Evolutionary conservation across 2,888 invertebrate genomes (phyloP).

Genomic region (Himalopsyche anomala): DNA sequence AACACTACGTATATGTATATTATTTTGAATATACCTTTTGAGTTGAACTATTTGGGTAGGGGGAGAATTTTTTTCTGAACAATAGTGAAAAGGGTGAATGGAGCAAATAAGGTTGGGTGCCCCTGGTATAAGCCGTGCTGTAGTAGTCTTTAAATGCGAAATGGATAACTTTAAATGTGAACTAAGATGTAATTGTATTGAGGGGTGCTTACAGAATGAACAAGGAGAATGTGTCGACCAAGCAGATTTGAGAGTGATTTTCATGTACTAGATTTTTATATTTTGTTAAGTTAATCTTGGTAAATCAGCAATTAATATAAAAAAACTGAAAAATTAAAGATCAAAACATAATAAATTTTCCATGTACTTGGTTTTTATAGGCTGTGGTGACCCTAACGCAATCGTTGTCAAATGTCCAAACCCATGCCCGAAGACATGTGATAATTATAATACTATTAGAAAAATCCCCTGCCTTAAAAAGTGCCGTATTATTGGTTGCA

Average conservation of each 20-base stretch:
- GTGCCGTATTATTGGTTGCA: conserved; percentile 48
- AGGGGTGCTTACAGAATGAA: conserved; percentile 49
- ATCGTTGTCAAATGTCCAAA: conserved; percentile 49
- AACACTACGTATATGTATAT: no score
- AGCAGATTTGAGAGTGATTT: background rate
- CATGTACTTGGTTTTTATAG: background rate
- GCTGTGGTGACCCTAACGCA: conserved; percentile 55
- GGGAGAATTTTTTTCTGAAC: no score
- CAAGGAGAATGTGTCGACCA: conserved; percentile 46
- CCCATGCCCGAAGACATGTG: conserved; percentile 54
- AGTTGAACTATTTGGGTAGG: no score
- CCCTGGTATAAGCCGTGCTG: no score
- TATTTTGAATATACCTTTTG: no score
- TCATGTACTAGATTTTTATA: background rate
- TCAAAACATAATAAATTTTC: no score
- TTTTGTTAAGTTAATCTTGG: no score
- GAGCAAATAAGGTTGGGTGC: no score
- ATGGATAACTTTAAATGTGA: no score
- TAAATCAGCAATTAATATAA: no score
- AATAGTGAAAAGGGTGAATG: no score
- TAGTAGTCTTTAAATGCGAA: conserved; percentile 17
- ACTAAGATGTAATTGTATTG: conserved; percentile 48
- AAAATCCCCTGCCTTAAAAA: conserved; percentile 5
- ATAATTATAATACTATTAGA: background rate
- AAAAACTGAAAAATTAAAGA: no score